These are phyloP conservation scores for Microcebus ravelobensis DNA, from an alignment of 2,113 vertebrate genomes.

Conservation along the genomic window DNA sequence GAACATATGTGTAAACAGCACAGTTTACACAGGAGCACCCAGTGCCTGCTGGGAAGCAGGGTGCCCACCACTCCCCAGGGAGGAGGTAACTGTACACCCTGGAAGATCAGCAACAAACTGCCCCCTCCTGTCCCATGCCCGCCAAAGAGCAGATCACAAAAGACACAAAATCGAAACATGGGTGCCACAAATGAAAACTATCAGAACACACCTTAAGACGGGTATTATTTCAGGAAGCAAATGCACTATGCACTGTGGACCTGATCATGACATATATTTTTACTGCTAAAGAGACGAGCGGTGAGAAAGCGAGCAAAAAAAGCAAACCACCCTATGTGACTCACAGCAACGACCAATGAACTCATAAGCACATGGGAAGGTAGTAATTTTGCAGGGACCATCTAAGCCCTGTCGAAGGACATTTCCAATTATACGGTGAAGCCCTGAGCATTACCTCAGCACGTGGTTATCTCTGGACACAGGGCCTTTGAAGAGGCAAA, in stretches of 20 bases:
- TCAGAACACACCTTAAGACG: neutral
- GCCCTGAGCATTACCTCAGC: neutral
- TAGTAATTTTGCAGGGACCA: rapidly evolving
- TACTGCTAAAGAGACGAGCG: neutral
- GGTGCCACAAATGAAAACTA: neutral
- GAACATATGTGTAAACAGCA: rapidly evolving
- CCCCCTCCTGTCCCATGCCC: neutral
- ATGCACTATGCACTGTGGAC: rapidly evolving
- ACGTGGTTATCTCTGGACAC: rapidly evolving
- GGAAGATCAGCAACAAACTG: neutral
- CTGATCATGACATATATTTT: rapidly evolving
- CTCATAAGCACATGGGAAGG: rapidly evolving
- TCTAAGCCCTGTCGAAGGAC: neutral
- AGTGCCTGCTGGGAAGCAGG: rapidly evolving
- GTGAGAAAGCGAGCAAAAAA: rapidly evolving
- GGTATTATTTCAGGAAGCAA: rapidly evolving
- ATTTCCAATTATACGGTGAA: rapidly evolving
- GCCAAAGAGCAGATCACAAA: neutral
- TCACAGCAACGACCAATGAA: rapidly evolving
- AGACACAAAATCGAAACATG: neutral
- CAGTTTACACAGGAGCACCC: neutral
- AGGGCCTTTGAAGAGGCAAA: neutral
- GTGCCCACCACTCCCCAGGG: rapidly evolving
- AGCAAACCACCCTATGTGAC: neutral
- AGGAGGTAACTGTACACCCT: neutral